These are phyloP conservation scores for Vireo griseus DNA, from an alignment of 2,797 vertebrate species.

Conservation along the genomic window DNA sequence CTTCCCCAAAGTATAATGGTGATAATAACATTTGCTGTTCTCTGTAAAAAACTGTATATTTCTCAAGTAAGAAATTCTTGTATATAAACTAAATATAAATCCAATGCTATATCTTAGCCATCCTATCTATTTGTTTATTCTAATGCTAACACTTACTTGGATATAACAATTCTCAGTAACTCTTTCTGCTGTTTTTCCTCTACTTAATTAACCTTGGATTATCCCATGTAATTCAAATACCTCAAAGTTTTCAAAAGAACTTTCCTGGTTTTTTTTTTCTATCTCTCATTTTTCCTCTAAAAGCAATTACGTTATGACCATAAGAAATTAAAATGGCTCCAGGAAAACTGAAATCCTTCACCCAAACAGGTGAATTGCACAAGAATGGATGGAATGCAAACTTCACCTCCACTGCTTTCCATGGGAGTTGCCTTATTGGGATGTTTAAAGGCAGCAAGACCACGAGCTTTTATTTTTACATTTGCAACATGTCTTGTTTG, in stretches of 20 bases:
- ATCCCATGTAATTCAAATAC: background rate
- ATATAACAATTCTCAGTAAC: background rate
- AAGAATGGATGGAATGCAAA: background rate
- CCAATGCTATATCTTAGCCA: background rate
- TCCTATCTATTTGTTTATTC: background rate
- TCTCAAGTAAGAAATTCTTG: background rate
- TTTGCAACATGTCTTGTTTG: background rate
- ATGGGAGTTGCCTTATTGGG: slow-evolving; percentile 6
- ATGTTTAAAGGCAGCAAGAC: slow-evolving; percentile 23
- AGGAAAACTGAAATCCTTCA: background rate
- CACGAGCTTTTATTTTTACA: slow-evolving; percentile 11
- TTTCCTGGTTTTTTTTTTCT: background rate
- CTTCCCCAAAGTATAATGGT: background rate
- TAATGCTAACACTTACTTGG: background rate
- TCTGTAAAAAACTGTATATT: background rate
- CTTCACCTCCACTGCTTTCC: background rate
- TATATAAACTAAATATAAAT: background rate
- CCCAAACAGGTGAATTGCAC: background rate
- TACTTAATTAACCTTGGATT: background rate
- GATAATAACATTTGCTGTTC: background rate
- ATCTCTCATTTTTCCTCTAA: background rate
- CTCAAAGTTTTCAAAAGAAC: background rate
- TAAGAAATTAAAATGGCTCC: background rate
- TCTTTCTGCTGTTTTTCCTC: background rate
- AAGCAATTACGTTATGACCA: background rate